A percentile compares a stretch with the other conserved stretches of the same genome.
These are phyloP conservation scores for Falcunculus frontatus DNA, from an alignment of 2,113 vertebrate genomes.

Conservation along the genomic window DNA sequence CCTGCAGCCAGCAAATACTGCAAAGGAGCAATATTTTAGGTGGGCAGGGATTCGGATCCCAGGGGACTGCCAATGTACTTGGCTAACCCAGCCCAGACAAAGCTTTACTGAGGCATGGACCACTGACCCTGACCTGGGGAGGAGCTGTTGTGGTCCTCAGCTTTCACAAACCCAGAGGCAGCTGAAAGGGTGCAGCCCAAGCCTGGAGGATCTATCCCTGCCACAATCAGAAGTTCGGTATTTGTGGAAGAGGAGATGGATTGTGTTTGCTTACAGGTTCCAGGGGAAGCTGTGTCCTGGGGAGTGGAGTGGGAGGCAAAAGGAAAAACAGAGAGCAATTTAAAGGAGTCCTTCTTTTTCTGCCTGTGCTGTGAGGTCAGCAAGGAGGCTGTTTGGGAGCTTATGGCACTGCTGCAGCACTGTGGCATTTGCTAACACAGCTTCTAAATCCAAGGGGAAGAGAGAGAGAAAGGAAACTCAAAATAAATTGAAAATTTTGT, in stretches of 20 bases:
- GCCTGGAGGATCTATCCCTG: neutral
- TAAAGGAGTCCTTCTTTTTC: neutral
- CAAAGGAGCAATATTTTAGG: neutral
- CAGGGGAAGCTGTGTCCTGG: neutral
- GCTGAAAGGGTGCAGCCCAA: neutral
- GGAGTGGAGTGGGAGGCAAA: neutral
- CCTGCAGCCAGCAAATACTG: neutral
- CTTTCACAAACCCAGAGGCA: neutral
- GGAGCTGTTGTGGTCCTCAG: neutral
- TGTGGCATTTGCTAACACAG: neutral
- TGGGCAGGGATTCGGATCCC: neutral
- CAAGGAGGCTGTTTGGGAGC: neutral
- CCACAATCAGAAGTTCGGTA: neutral
- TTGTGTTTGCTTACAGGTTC: neutral
- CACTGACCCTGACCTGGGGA: neutral
- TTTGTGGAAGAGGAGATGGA: neutral
- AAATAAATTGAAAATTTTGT: neutral
- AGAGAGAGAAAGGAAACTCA: neutral
- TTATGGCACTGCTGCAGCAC: neutral
- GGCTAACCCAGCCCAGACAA: neutral
- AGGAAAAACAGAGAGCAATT: neutral
- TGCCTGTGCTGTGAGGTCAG: neutral
- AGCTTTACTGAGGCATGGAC: neutral
- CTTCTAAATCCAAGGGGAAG: neutral
- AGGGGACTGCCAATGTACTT: rapidly evolving